phyloP scores from a whole-genome alignment of 2,113 vertebrate genomes.

The Hemiprocne comata region DNA sequence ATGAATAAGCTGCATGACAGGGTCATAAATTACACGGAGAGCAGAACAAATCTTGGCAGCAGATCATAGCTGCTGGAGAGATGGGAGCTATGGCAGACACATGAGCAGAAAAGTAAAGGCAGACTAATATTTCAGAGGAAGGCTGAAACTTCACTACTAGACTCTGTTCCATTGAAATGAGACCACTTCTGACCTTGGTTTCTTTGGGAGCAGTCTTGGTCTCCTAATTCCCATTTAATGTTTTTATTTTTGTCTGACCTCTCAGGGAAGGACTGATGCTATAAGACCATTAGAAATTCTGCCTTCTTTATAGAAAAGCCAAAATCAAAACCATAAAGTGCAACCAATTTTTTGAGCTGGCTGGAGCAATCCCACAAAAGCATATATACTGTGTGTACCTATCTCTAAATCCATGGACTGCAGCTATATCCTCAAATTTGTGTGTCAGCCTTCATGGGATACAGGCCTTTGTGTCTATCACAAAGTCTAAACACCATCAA shows the following conservation, averaged over 20 bases:
- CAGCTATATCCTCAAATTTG: not conserved
- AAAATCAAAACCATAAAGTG: not conserved
- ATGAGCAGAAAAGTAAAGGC: conserved; percentile 37
- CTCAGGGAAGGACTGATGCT: not conserved
- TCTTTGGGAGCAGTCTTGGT: not conserved
- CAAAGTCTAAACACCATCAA: not conserved
- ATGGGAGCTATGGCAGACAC: conserved; percentile 40
- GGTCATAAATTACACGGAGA: conserved; percentile 35
- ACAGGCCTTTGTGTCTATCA: not conserved
- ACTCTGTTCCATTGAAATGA: not conserved
- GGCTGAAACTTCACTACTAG: conserved; percentile 8
- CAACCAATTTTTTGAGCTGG: not conserved
- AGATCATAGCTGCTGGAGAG: conserved; percentile 33
- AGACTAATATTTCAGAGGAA: conserved; percentile 44
- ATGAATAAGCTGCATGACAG: conserved; percentile 31
- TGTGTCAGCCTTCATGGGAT: not conserved
- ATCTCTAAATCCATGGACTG: not conserved
- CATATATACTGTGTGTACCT: not conserved
- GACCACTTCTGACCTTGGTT: conserved; percentile 8
- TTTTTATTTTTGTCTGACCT: conserved; percentile 15
- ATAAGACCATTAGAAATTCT: not conserved
- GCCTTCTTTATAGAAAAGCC: not conserved
- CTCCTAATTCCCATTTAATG: conserved; percentile 15
- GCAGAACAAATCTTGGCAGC: conserved; percentile 41
- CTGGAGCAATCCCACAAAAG: not conserved